A percentile compares a stretch with the other conserved stretches of the same genome.
Evolutionary conservation across 2,113 vertebrate species (phyloP).

Genomic region (Furnarius figulus): DNA sequence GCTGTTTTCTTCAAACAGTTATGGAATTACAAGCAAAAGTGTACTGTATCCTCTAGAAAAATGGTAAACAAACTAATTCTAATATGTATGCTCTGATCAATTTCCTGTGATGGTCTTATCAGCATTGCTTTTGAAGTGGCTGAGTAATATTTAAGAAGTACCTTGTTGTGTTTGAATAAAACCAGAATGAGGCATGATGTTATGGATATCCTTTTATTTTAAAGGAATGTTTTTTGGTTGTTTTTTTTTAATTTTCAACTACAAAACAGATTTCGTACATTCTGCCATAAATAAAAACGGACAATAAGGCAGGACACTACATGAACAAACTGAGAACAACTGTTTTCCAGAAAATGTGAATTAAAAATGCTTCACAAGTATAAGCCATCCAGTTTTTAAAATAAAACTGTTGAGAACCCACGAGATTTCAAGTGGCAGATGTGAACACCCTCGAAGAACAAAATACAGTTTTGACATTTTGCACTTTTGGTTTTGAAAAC

Average conservation of each 20-base stretch:
- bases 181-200: constrained; percentile 30
- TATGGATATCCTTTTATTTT: constrained; percentile 86
- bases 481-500: constrained; percentile 63
- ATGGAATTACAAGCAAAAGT: neutral
- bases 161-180: constrained; percentile 57
- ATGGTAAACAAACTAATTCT: neutral
- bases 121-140: constrained; percentile 32
- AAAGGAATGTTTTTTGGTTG: constrained; percentile 73
- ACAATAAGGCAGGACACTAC: constrained; percentile 84
- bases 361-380: constrained; percentile 92
- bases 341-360: constrained; percentile 81
- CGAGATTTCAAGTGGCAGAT: constrained; percentile 74
- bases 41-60: constrained; percentile 21
- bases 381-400: constrained; percentile 94
- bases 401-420: constrained; percentile 90
- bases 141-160: constrained; percentile 37
- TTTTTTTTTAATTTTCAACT: constrained; percentile 78
- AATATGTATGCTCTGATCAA: constrained; percentile 7
- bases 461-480: constrained; percentile 66
- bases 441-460: constrained; percentile 72
- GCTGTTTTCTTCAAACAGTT: constrained; percentile 8
- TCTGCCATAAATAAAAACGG: constrained; percentile 84
- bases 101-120: constrained; percentile 41
- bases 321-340: constrained; percentile 82
- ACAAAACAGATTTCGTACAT: constrained; percentile 85